These are phyloP conservation scores for Agonum fuliginosum DNA, from an alignment of 2,888 invertebrate species.

Conservation along the genomic window DNA sequence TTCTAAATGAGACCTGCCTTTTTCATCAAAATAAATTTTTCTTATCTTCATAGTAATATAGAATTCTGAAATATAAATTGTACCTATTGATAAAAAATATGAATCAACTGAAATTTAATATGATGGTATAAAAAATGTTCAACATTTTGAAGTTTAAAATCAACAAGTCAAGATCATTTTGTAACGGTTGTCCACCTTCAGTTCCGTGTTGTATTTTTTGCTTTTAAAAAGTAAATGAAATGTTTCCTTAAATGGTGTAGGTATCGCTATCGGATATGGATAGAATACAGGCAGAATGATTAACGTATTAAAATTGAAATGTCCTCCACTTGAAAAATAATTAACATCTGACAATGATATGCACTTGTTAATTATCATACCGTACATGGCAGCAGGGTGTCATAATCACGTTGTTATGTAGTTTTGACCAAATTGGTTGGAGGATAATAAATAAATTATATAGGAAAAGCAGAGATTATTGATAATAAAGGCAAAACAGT, in stretches of 20 bases:
- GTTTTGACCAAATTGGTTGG: not conserved
- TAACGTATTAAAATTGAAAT: constrained; percentile 27
- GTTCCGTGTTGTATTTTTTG: constrained; percentile 17
- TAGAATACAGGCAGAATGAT: constrained; percentile 5
- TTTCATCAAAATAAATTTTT: too few relatives aligned
- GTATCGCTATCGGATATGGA: constrained; percentile 31
- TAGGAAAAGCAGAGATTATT: not conserved
- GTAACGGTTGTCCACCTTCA: not conserved
- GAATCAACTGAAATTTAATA: too few relatives aligned
- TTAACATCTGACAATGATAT: constrained; percentile 30
- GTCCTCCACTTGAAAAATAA: constrained; percentile 18
- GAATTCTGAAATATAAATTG: too few relatives aligned
- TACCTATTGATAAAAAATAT: not conserved
- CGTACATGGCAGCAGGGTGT: not conserved
- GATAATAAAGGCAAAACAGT: not conserved
- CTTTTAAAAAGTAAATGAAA: constrained; percentile 22
- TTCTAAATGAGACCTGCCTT: too few relatives aligned
- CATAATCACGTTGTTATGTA: not conserved
- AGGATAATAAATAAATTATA: not conserved
- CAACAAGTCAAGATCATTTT: not conserved
- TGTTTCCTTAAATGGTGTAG: constrained; percentile 26
- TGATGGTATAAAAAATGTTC: too few relatives aligned
- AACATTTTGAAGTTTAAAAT: too few relatives aligned
- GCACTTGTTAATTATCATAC: constrained; percentile 20
- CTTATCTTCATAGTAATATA: too few relatives aligned